Conservation (phyloP, 2,113 vertebrate species). For the Dascyllus trimaculatus region DNA sequence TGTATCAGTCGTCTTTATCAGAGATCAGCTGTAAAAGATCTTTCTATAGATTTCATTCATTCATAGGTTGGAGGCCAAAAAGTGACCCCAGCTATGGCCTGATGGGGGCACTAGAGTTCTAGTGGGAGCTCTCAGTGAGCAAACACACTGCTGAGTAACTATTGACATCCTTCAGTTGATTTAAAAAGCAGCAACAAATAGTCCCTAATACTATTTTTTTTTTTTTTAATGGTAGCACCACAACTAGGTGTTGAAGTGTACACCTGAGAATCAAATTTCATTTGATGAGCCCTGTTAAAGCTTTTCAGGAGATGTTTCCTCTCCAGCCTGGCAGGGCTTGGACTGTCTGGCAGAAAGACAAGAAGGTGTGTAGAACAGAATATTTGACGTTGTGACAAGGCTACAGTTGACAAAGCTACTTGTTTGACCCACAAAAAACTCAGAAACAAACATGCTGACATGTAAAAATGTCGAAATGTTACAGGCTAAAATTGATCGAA, state of each 20-base stretch:
- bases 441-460: neutral
- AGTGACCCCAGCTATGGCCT: slow-evolving; percentile 41
- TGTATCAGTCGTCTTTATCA: neutral
- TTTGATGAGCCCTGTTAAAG: neutral
- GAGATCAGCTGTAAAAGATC: neutral
- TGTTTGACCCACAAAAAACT: neutral
- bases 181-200: neutral
- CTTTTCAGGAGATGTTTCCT: neutral
- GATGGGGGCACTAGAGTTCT: slow-evolving; percentile 54
- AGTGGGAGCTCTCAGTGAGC: slow-evolving; percentile 4
- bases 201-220: no score
- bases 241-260: no score
- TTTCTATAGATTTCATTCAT: no score
- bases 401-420: neutral
- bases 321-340: neutral
- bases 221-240: no score
- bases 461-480: neutral
- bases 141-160: neutral
- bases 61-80: neutral
- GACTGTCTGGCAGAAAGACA: neutral
- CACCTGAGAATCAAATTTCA: neutral
- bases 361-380: neutral
- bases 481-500: neutral
- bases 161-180: neutral
- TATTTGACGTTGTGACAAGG: neutral